A percentile compares a stretch with the other conserved stretches of the same genome.
Evolutionary conservation across 2,797 vertebrate genomes (phyloP).

Genomic region (Acipenser oxyrinchus): DNA sequence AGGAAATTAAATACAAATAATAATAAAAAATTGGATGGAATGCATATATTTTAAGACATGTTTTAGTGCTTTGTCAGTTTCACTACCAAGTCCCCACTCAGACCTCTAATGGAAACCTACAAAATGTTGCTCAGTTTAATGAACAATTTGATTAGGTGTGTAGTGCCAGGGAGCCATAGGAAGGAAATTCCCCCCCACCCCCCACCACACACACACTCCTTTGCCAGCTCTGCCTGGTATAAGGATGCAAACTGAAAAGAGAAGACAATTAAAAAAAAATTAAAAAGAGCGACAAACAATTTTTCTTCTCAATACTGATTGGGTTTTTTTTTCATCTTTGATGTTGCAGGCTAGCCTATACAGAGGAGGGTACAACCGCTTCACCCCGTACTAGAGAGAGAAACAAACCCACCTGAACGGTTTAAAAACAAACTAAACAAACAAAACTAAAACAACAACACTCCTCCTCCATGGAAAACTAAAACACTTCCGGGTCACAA

Average conservation of each 20-base stretch:
- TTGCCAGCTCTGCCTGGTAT: not conserved
- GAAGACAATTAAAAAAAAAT: conserved; percentile 55
- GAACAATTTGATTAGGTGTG: no score
- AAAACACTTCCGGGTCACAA: conserved; percentile 51
- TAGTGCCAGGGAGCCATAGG: no score
- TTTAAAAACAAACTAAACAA: conserved; percentile 36
- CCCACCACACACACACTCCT: no score
- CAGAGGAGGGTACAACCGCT: conserved; percentile 93
- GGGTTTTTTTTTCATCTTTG: conserved; percentile 86
- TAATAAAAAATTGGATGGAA: no score
- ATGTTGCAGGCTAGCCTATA: conserved; percentile 98
- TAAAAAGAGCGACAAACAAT: conserved; percentile 32
- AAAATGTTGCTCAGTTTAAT: no score
- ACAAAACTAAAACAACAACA: conserved; percentile 28
- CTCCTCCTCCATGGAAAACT: conserved; percentile 44
- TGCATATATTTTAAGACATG: no score
- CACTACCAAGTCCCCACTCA: no score
- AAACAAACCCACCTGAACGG: conserved; percentile 38
- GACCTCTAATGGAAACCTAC: no score
- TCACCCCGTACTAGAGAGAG: conserved; percentile 89
- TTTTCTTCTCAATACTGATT: conserved; percentile 72
- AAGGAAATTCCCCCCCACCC: not conserved
- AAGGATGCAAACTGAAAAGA: conserved; percentile 24
- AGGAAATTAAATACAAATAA: no score
- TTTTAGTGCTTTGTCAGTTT: no score